Evolutionary conservation across 2,888 invertebrate genomes (phyloP).

Genomic region (Diplolepis rosae): DNA sequence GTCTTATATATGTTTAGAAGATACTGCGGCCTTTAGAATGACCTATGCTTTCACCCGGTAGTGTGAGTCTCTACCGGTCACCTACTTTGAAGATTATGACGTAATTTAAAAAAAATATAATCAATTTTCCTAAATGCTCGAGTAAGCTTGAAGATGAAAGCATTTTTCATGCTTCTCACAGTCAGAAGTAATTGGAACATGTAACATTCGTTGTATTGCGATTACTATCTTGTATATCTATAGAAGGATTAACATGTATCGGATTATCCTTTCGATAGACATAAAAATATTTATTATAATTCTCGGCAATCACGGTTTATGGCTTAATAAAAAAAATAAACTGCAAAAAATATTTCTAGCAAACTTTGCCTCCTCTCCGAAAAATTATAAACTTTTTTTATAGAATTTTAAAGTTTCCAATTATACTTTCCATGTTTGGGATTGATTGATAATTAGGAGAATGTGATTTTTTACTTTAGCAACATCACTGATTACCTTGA

Average conservation of each 20-base stretch:
- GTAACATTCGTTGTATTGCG: too few species aligned
- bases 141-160: background rate
- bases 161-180: background rate
- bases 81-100: constrained; percentile 51
- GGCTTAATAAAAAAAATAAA: too few species aligned
- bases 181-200: background rate
- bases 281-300: too few species aligned
- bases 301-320: too few species aligned
- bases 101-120: constrained; percentile 36
- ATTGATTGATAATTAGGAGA: background rate
- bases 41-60: constrained; percentile 60
- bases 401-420: too few species aligned
- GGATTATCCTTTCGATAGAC: too few species aligned
- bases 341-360: too few species aligned
- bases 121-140: background rate
- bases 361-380: too few species aligned
- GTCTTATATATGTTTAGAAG: constrained; percentile 38
- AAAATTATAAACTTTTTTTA: too few species aligned
- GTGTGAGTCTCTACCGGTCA: constrained; percentile 51
- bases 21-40: constrained; percentile 54
- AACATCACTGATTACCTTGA: background rate
- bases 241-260: too few species aligned
- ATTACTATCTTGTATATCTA: too few species aligned
- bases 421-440: background rate
- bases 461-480: background rate